Base-by-base conservation (phyloP, 2,888 invertebrate genomes). In the Oscheius sp. region DNA sequence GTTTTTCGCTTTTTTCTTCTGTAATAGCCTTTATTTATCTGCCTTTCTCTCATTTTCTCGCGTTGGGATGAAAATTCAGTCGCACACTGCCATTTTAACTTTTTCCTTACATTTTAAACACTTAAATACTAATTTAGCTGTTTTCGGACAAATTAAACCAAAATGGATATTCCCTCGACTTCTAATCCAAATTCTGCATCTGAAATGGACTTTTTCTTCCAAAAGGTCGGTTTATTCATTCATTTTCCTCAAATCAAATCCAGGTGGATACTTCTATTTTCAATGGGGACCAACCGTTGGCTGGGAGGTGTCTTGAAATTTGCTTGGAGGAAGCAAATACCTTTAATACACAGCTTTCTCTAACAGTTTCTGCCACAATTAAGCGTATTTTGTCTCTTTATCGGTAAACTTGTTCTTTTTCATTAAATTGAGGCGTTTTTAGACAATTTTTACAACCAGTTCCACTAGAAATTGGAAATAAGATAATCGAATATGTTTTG, bases 341-440 rank as follows among this genome's bases (percentile, higher is more conserved):
- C 10, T 17, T 33, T 3, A 31, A 48, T 31, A 64, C 25, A 10
- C 48, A 46, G 4, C n/a, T 29, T 15, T 6, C 27, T 4, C 2
- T 64, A 2, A 31, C 50, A 20, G 17, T 50, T 31, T 64, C 48
- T 3, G 64, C 72, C n/a, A 75, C 78, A 3, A 15, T 76, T 17
- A 79, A 79, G 50, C 67, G 78, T 3, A 76, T 79, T 27, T 48
- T 79, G 4, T 58, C 69, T 6, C 58, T 79, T 12, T 34, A 69
- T 20, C 68, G 69, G 75, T 73, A 20, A 52, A n/a, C 45, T 3
- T 29, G 61, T n/a, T 12, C 46, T 50, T 61, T 53, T 12, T 15
- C 48, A 6, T 48, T 20, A 17, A 12, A 10, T 8, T 37, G 37
- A 37, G 8, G 8, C 15, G 15, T 37, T 37, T 17, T 33, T 27